A percentile compares a stretch with the other conserved stretches of the same genome.
These are phyloP conservation scores for Rhyacophila brunnea DNA, from an alignment of 1,140 invertebrate species.

Conservation along the genomic window DNA sequence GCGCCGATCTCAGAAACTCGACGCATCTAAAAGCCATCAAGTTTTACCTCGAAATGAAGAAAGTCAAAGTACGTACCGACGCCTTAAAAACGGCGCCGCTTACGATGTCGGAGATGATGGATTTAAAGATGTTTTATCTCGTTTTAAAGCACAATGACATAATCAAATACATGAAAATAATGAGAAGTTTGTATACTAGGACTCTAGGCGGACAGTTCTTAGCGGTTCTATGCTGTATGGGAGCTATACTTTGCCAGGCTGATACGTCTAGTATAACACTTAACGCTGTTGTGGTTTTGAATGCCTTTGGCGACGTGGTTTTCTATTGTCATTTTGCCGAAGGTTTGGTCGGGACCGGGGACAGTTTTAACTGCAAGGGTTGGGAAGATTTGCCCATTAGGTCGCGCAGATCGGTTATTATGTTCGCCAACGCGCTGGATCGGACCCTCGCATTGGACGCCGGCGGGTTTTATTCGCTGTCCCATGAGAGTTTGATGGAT, in stretches of 20 bases:
- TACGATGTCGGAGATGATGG: background rate
- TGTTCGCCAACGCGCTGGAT: slow-evolving; percentile 5
- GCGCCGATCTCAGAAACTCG: slow-evolving; percentile 1
- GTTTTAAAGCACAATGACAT: slow-evolving; percentile 18
- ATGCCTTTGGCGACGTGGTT: slow-evolving; percentile 17
- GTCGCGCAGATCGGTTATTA: background rate
- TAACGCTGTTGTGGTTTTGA: slow-evolving; percentile 4
- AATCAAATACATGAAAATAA: slow-evolving; percentile 9
- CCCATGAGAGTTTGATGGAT: slow-evolving; percentile 14
- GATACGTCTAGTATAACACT: slow-evolving; percentile 1
- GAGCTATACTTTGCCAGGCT: slow-evolving; percentile 9
- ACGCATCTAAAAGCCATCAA: background rate
- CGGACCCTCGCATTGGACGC: slow-evolving; percentile 6
- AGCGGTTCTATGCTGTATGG: slow-evolving; percentile 5
- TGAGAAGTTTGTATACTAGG: slow-evolving; percentile 5
- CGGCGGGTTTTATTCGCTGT: slow-evolving; percentile 15
- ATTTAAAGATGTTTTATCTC: slow-evolving; percentile 20
- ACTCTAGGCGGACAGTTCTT: slow-evolving; percentile 12
- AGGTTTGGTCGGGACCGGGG: slow-evolving; percentile 1
- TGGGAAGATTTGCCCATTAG: slow-evolving; percentile 9
- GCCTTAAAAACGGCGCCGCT: background rate
- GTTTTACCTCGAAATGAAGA: slow-evolving; percentile 7
- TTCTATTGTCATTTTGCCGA: slow-evolving; percentile 26
- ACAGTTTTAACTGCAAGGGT: background rate
- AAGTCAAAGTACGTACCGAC: background rate